Base-by-base conservation (phyloP, 1,140 invertebrate genomes). In the Drosophila pallidifrons region DNA sequence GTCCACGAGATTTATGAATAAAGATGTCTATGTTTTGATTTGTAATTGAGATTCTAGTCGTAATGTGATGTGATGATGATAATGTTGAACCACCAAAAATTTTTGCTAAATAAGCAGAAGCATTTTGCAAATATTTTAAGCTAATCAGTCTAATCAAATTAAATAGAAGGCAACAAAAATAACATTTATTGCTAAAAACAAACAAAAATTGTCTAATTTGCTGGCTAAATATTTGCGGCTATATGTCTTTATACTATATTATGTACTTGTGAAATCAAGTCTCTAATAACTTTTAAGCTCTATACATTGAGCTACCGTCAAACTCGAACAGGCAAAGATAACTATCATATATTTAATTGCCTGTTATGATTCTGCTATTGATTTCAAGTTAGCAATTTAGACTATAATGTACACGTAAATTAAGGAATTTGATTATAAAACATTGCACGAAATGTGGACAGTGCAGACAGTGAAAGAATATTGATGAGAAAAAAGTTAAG, bases 81-180 rank as follows among this genome's bases (percentile, higher is more conserved):
- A 7, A 25, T 25, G 16, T 1, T 16, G 20, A 25, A 66, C 54
- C 45, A 76, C 64, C 52, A 59, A 66, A 25, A 70, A 43, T 43
- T 43, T 69, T 55, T 60, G 55, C 38, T 67, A 76, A 65, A 65
- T 64, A 86, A 87, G 63, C 54, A 38, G 11, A n/a, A 51, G 30
- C n/a, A 20, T 41, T 54, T 88, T 77, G 76, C 82, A 79, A 73
- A 61, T 47, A 73, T 76, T 82, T 87, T 87, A 88, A 75, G 83
- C 83, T 87, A 87, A 75, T 87, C 82, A 87, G 82, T 87, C 82
- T 87, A 87, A 87, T 88, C 20, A 78, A 76, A 87, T 74, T 72
- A 75, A 82, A 77, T 65, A 75, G 51, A 87, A 87, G 65, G 68
- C 77, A 63, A 78, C 67, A 71, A 68, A 75, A 71, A 70, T 64